Evolutionary conservation across 2,888 invertebrate genomes (phyloP).

Genomic region (Molanna angustata): DNA sequence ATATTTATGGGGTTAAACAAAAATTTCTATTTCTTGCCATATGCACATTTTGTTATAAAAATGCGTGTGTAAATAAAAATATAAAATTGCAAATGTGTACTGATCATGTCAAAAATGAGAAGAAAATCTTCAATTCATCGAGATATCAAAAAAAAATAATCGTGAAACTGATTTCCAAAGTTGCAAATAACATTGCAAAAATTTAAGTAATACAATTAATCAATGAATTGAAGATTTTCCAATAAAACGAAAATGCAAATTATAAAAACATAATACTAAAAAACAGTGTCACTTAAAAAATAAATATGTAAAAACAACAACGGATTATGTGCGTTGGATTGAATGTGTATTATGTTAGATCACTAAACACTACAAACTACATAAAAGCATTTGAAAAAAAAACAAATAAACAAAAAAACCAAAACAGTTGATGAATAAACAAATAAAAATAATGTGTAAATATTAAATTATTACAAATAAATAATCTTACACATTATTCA

Average conservation of each 20-base stretch:
- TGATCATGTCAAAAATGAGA: slow-evolving; percentile 21
- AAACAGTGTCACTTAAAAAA: slow-evolving; percentile 18
- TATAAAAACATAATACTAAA: slow-evolving; percentile 20
- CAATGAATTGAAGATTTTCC: too few relatives aligned
- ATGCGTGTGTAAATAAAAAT: slow-evolving; percentile 25
- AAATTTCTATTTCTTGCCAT: slow-evolving; percentile 21
- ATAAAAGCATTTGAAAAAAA: slow-evolving; percentile 6
- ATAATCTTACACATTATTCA: slow-evolving; percentile 11
- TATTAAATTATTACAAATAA: slow-evolving; percentile 2
- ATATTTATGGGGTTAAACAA: not conserved
- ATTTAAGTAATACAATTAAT: too few relatives aligned
- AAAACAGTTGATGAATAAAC: slow-evolving; percentile 2
- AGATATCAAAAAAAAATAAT: too few relatives aligned
- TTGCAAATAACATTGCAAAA: too few relatives aligned
- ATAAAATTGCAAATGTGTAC: slow-evolving; percentile 14
- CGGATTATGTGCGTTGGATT: slow-evolving; percentile 5
- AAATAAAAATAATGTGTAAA: slow-evolving; percentile 16
- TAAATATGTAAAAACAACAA: slow-evolving; percentile 13
- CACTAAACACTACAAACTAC: slow-evolving; percentile 8
- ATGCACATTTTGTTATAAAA: slow-evolving; percentile 16
- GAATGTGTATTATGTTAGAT: slow-evolving; percentile 9
- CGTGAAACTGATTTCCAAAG: too few relatives aligned
- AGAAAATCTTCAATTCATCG: too few relatives aligned
- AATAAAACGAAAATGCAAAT: slow-evolving; percentile 10
- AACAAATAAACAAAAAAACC: slow-evolving; percentile 10